phyloP scores from a whole-genome alignment of 2,797 vertebrate species.

The Notolabrus celidotus region DNA sequence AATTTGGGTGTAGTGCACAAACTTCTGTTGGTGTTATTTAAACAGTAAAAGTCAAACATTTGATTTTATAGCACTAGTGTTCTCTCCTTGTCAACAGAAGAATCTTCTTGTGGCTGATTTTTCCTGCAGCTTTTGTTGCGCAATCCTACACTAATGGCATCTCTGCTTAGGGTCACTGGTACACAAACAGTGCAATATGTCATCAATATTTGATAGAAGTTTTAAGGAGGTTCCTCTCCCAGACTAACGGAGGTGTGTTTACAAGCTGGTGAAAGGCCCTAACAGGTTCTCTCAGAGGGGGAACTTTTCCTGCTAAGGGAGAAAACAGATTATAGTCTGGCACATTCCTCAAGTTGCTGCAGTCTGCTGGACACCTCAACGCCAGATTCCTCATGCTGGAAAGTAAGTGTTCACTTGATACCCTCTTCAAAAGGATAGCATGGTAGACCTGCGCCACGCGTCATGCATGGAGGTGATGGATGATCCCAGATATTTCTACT shows the following conservation, averaged over 20 bases:
- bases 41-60: not conserved
- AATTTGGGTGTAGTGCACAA: not conserved
- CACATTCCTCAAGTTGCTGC: conserved; percentile 64
- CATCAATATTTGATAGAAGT: conserved; percentile 9
- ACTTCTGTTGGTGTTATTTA: not conserved
- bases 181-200: conserved; percentile 16
- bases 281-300: conserved; percentile 39
- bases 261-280: conserved; percentile 47
- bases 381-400: conserved; percentile 74
- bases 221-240: not conserved
- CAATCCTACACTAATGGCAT: conserved; percentile 37
- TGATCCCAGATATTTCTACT: conserved; percentile 37
- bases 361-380: conserved; percentile 63
- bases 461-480: conserved; percentile 71
- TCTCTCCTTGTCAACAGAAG: conserved; percentile 27
- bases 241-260: conserved; percentile 55
- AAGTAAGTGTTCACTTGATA: conserved; percentile 72
- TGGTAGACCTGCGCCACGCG: conserved; percentile 63
- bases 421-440: conserved; percentile 57
- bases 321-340: conserved; percentile 58
- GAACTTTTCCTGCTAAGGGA: conserved; percentile 26
- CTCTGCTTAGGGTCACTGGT: conserved; percentile 14
- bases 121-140: conserved; percentile 38
- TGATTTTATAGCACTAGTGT: conserved; percentile 17
- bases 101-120: conserved; percentile 43